These are phyloP conservation scores for Sciurus carolinensis DNA, from an alignment of 2,797 vertebrate species.

Conservation along the genomic window DNA sequence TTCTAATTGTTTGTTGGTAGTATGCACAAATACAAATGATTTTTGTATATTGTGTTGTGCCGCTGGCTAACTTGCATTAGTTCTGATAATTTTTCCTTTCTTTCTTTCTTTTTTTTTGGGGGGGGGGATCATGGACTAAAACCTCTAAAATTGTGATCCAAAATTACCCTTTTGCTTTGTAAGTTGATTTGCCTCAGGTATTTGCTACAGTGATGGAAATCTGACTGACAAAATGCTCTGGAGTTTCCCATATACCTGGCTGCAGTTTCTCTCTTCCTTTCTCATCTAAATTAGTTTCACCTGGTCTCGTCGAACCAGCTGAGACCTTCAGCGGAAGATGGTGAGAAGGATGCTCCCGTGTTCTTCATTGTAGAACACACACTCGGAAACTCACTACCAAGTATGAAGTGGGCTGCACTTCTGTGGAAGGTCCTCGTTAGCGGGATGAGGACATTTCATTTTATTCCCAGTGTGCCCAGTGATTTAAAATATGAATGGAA, in stretches of 20 bases:
- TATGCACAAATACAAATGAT: background rate
- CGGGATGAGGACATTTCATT: background rate
- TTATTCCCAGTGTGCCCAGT: background rate
- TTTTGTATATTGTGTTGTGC: fast-evolving
- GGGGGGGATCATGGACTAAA: background rate
- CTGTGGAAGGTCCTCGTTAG: background rate
- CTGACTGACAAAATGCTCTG: background rate
- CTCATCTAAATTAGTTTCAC: background rate
- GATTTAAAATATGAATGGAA: background rate
- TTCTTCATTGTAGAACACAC: background rate
- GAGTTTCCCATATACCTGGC: background rate
- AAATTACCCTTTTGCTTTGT: background rate
- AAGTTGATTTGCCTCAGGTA: background rate
- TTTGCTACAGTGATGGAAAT: background rate
- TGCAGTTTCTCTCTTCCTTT: background rate
- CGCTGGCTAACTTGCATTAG: background rate
- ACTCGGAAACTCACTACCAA: background rate
- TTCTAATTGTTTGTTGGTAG: background rate
- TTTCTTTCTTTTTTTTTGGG: too few relatives aligned
- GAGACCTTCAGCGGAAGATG: background rate
- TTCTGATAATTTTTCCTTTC: background rate
- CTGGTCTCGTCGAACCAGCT: background rate
- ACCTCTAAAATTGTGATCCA: background rate
- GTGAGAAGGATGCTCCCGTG: too few relatives aligned
- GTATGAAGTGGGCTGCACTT: background rate